A percentile compares a stretch with the other conserved stretches of the same genome.
phyloP scores from a whole-genome alignment of 2,888 invertebrate genomes.

The Girardia tigrina region DNA sequence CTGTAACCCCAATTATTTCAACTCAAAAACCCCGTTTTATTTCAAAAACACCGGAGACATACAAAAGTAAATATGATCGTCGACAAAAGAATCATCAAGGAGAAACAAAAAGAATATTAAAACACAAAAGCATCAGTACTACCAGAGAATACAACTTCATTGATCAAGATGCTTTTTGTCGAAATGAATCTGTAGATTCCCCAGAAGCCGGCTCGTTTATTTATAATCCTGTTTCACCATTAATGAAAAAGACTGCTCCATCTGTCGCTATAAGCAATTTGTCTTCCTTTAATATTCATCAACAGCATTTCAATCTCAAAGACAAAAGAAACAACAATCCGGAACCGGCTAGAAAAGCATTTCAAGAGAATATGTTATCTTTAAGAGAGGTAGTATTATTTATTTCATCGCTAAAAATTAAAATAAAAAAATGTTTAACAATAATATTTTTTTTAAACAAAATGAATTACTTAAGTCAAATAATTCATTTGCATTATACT shows the following conservation, averaged over 20 bases:
- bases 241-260: conserved; percentile 6
- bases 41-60: conserved; percentile 23
- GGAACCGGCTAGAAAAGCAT: conserved; percentile 6
- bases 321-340: conserved; percentile 23
- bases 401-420: no score
- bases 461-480: no score
- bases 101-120: background rate
- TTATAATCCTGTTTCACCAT: conserved; percentile 4
- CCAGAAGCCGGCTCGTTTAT: background rate
- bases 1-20: background rate
- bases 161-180: background rate
- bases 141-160: background rate
- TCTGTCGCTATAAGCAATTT: conserved; percentile 15
- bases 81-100: conserved; percentile 19
- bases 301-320: conserved; percentile 23
- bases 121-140: conserved; percentile 10
- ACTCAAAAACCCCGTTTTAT: background rate
- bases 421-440: no score
- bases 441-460: no score
- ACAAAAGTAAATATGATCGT: conserved; percentile 16
- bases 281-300: conserved; percentile 23
- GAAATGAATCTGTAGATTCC: conserved; percentile 12
- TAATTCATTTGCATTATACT: no score
- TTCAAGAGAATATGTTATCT: conserved; percentile 20
- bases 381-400: background rate